Evolutionary conservation across 2,797 vertebrate genomes (phyloP).

Genomic region (Heliangelus exortis): DNA sequence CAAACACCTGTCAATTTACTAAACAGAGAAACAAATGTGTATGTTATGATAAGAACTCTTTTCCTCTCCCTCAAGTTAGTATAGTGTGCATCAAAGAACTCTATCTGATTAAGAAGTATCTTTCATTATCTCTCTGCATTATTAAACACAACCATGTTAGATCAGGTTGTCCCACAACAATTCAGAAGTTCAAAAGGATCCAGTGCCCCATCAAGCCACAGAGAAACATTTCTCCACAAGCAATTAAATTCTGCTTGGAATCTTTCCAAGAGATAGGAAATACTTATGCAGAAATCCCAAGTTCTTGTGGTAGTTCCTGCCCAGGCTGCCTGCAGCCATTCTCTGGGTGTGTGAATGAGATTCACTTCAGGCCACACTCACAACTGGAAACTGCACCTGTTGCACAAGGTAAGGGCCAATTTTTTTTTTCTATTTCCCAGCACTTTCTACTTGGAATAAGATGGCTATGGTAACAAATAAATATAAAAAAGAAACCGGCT

Average conservation of each 20-base stretch:
- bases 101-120: not conserved
- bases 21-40: constrained; percentile 51
- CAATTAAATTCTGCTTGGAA: constrained; percentile 25
- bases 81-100: not conserved
- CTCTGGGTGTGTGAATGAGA: not conserved
- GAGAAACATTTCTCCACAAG: constrained; percentile 33
- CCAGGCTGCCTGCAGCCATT: not conserved
- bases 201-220: not conserved
- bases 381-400: not conserved
- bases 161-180: not conserved
- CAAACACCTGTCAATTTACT: constrained; percentile 66
- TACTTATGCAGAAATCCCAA: not conserved
- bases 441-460: not conserved
- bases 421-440: not conserved
- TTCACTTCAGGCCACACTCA: not conserved
- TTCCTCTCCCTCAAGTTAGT: not conserved
- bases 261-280: not conserved
- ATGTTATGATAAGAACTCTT: constrained; percentile 12
- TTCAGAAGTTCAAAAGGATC: constrained; percentile 38
- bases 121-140: not conserved
- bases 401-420: not conserved
- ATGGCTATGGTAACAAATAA: not conserved
- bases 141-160: not conserved
- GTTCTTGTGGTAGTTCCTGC: not conserved
- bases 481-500: not conserved